Evolutionary conservation across 2,888 invertebrate species (phyloP), one percentile per base, ranked within the genome.

Genomic region (Idaea aversata): DNA sequence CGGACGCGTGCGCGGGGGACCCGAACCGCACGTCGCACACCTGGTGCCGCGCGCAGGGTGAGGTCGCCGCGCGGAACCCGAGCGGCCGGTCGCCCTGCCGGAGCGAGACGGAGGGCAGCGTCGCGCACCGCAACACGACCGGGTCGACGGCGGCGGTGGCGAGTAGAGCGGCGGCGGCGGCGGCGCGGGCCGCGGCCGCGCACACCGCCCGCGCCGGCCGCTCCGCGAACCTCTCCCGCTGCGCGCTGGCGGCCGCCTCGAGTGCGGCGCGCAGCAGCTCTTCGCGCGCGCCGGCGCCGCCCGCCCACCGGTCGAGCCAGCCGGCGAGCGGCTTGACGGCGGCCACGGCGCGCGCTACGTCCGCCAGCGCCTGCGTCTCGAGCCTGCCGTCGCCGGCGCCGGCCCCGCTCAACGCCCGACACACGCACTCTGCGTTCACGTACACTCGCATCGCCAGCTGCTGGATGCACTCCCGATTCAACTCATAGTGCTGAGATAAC

Each of bases 401-500:
- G 94, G 97, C 96, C 95, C 72, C 96, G 94, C n/a, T 97, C 95
- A 78, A 80, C 67, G 95, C 95, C 72, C 96, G 96, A 1, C 98
- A 97, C 80, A 98, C 91, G 58, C 81, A 75, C 15, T 81, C 81
- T 6, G 98, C 96, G 68, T 96, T 95, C 77, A 97, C 97, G 0
- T 97, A 96, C 71, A 98, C 94, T 75, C 96, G 95, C 79, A 98
- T 90, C 0, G 98, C 97, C 80, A 98, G 92, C 75, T 97, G 95
- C 91, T 99, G 98, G 70, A 99, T 93, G 86, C 98, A 99, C 91
- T 99, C 99, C 75, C 97, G 95, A 71, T 97, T 97, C 80, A 98
- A 90, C 83, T 97, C 97, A 92, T 97, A 98, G 85, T 98, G 97
- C 97, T 98, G 90, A 61, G 57, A 67, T 70, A 59, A 68, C 70